These are phyloP conservation scores for Drosophila percnosoma DNA, from an alignment of 2,888 invertebrate species.

Conservation along the genomic window DNA sequence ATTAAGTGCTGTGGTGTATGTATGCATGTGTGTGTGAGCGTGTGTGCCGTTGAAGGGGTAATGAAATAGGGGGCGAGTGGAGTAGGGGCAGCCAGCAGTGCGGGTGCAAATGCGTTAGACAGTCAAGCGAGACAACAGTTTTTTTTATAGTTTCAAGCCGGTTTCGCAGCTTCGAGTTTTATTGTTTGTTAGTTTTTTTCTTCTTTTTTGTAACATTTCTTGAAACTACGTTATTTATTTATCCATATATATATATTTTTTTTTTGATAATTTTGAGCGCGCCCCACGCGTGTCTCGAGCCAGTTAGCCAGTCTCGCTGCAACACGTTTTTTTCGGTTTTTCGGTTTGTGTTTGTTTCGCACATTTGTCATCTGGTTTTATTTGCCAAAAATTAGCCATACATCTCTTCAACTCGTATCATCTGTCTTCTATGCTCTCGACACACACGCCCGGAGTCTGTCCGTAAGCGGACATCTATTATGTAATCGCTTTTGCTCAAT, in stretches of 20 bases:
- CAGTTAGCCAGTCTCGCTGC: slow-evolving; percentile 4
- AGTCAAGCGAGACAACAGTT: slow-evolving; percentile 32
- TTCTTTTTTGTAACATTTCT: slow-evolving; percentile 39
- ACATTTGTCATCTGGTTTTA: slow-evolving; percentile 59
- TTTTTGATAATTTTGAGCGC: slow-evolving; percentile 33
- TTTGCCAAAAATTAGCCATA: slow-evolving; percentile 63
- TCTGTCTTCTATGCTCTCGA: slow-evolving; percentile 10
- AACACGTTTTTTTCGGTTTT: slow-evolving; percentile 55
- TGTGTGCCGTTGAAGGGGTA: background rate
- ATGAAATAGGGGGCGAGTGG: background rate
- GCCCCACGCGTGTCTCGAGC: slow-evolving; percentile 57
- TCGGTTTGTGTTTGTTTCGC: slow-evolving; percentile 28
- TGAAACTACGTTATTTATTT: slow-evolving; percentile 38
- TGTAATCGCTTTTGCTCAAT: slow-evolving; percentile 41
- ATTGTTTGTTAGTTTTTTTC: slow-evolving; percentile 35
- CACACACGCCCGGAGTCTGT: background rate
- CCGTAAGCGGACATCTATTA: slow-evolving; percentile 43
- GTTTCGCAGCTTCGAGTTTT: slow-evolving; percentile 48
- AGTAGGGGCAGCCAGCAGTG: slow-evolving; percentile 16
- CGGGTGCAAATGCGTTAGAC: slow-evolving; percentile 68
- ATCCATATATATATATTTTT: slow-evolving; percentile 7
- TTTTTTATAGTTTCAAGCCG: slow-evolving; percentile 39
- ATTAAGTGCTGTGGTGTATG: slow-evolving; percentile 11
- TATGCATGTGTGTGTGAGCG: background rate
- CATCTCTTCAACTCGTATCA: slow-evolving; percentile 30